Base-by-base conservation (phyloP, 2,797 vertebrate species). In the Anas bahamensis region DNA sequence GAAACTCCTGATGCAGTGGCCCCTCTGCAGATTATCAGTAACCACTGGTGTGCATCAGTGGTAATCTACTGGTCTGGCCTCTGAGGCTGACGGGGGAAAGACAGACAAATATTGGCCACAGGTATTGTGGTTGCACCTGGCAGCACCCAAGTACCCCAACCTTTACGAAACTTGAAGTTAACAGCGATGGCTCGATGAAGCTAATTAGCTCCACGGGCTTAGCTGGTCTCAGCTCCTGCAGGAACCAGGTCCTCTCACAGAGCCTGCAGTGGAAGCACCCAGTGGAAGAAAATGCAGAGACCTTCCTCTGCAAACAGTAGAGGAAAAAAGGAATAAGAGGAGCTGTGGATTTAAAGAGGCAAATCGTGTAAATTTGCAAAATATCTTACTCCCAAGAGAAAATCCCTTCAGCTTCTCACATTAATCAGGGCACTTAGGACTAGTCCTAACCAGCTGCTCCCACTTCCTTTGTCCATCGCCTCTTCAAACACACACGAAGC, bases 361-460 rank as follows among this genome's bases (percentile, higher is more conserved):
- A 88, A 48, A 83, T 37, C 60, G 66, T 72, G 42, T 66, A 89
- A 66, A 8, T 69, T 81, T 72, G 46, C 28, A 39, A 78, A 83
- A 52, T 75, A 52, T 83, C 75, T 88, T 65, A 66, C 56, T 89
- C 87, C 33, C 68, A 79, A 74, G 71, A 1, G 2, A 89, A 90
- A 86, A 89, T 89, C 87, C 61, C 29, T 87, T 52, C 80, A 76
- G 55, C 72, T 83, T 76, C 88, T 88, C 69, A 60, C 48, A 63
- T 83, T 91, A 94, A 88, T 92, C 75, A 81, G 19, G 33, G 48
- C 70, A 89, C 71, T 89, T 91, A 87, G 57, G 83, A 77, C 59
- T 89, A 89, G 94, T 87, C 76, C 70, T 77, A 89, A 65, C 26
- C 56, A 66, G 61, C 84, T 88, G 81, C 69, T 93, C 77, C 28